phyloP scores from a whole-genome alignment of 1,140 invertebrate genomes.

The Drosophila pallidifrons region DNA sequence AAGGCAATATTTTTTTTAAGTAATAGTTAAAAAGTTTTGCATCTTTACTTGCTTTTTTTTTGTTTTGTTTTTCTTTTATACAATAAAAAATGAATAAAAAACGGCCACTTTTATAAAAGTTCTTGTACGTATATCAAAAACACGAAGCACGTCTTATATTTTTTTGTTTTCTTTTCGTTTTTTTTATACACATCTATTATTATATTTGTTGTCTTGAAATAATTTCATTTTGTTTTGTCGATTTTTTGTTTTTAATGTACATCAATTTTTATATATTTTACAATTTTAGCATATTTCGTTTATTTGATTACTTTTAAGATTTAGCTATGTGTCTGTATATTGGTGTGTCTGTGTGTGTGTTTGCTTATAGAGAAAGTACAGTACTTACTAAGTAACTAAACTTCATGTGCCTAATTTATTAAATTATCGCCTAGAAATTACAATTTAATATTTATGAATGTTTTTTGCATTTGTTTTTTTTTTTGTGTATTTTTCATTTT shows the following conservation, averaged over 20 bases:
- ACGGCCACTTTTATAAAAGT: conserved; percentile 52
- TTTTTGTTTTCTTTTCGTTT: conserved; percentile 48
- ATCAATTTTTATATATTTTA: conserved; percentile 74
- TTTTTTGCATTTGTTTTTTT: conserved; percentile 34
- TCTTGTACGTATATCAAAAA: conserved; percentile 61
- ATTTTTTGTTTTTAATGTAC: conserved; percentile 54
- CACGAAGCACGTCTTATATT: conserved; percentile 61
- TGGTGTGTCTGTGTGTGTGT: conserved; percentile 31
- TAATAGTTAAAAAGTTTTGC: conserved; percentile 50
- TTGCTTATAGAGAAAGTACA: conserved; percentile 72
- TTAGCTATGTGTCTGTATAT: conserved; percentile 65
- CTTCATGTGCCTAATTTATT: conserved; percentile 68
- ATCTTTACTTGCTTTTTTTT: conserved; percentile 17
- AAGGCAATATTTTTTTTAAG: conserved; percentile 33
- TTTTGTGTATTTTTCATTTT: conserved; percentile 45
- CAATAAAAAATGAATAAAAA: conserved; percentile 55
- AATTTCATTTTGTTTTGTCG: conserved; percentile 50
- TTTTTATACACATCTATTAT: conserved; percentile 65
- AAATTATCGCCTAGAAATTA: conserved; percentile 76
- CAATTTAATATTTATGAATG: conserved; percentile 69
- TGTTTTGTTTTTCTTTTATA: conserved; percentile 33
- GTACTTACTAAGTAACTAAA: conserved; percentile 81
- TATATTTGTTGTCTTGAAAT: conserved; percentile 65
- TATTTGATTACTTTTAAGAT: conserved; percentile 78
- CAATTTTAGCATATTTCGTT: conserved; percentile 71